A percentile compares a stretch with the other conserved stretches of the same genome.
phyloP scores from a whole-genome alignment of 1,140 invertebrate species.

The Hesperophylax magnus region DNA sequence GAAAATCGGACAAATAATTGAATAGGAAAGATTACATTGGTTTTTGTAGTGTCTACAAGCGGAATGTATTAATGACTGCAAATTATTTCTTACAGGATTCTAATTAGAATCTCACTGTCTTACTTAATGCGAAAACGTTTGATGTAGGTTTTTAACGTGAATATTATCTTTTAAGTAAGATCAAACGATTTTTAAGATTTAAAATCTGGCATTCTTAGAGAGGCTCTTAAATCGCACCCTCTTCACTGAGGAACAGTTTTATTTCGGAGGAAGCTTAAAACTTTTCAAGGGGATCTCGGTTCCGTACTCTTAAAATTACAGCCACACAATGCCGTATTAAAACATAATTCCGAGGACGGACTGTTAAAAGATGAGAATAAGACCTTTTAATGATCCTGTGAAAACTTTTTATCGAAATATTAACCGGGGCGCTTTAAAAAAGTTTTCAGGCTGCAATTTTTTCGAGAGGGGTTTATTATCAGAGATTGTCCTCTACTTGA shows the following conservation, averaged over 20 bases:
- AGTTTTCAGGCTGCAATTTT: constrained; percentile 53
- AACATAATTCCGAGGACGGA: constrained; percentile 19
- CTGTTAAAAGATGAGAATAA: constrained; percentile 23
- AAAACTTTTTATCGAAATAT: constrained; percentile 49
- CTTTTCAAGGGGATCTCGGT: constrained; percentile 3
- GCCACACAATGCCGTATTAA: constrained; percentile 23
- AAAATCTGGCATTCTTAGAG: no score
- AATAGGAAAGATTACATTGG: no score
- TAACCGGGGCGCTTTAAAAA: constrained; percentile 46
- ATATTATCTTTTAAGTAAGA: no score
- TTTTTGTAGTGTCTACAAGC: no score
- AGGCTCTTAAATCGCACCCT: no score
- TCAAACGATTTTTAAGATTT: no score
- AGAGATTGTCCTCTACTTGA: constrained; percentile 30
- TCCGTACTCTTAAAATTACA: constrained; percentile 20
- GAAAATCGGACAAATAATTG: no score
- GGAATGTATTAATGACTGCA: no score
- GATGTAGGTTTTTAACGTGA: no score
- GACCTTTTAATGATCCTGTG: constrained; percentile 45
- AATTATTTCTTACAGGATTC: no score
- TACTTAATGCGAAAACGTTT: no score
- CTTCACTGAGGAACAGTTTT: neutral
- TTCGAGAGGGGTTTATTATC: constrained; percentile 55
- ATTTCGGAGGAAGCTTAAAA: constrained; percentile 22
- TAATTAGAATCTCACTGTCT: no score